Base-by-base conservation (phyloP, 1,140 invertebrate genomes). In the Scaptomyza graminum region DNA sequence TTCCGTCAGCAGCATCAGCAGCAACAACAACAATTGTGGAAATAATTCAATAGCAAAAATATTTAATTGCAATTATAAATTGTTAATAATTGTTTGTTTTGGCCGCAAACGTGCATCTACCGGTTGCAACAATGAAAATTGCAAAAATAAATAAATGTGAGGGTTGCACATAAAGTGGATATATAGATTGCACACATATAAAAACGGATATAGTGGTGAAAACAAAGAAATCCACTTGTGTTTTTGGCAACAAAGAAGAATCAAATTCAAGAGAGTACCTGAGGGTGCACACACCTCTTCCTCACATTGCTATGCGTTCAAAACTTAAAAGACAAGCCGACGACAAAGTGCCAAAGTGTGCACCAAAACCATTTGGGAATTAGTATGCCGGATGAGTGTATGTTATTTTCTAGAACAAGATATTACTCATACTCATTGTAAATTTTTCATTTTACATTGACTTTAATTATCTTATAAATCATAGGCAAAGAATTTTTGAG, bases 21-120 rank as follows among this genome's bases (percentile, higher is more conserved):
- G 16, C 44, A 79, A 75, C 37, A 47, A 70, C 37, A 73, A 37
- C 41, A 39, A 54, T 41, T 31, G 34, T n/a, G 3, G 28, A 47
- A 41, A 52, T 46, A 62, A 77, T 60, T 67, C 73, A 83, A 71
- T 74, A 71, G 18, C 62, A 73, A 63, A 61, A 66, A 50, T 52
- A 62, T 50, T 59, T 84, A 76, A 84, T 80, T 84, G 80, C 81
- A 80, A 76, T 85, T 65, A 63, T 54, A 74, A 83, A 74, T 70
- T 79, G 72, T 64, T 60, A 62, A 57, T 69, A 73, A 65, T 59
- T 71, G 70, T 70, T 70, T 75, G 16, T 67, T 51, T 49, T 56
- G 66, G 70, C 31, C 46, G 74, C 46, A 61, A 16, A 13, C n/a
- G 15, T 61, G 46, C 59, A 16, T 18, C 57, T 39, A 39, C 64